Base-by-base conservation (phyloP, 2,113 vertebrate genomes). In the Eurypyga helias region DNA sequence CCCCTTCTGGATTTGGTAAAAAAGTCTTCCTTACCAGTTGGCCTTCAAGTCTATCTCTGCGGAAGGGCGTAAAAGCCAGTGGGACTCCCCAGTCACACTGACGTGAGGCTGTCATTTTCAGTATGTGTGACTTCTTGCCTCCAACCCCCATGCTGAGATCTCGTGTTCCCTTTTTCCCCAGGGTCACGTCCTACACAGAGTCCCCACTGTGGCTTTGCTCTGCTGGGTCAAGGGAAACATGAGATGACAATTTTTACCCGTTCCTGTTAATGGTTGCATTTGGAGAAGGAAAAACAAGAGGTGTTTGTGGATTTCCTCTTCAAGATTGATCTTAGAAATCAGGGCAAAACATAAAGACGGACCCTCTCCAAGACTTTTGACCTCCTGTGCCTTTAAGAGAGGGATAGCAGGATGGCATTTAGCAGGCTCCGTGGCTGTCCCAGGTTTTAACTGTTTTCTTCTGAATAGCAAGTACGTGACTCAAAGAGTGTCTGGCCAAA, bases 161-260 rank as follows among this genome's bases (percentile, higher is more conserved):
- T 97, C 93, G 31, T 98, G 98, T 97, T 97, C 89, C 86, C 60
- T 94, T 98, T 96, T 96, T 88, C 86, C 91, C 73, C 36, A 92
- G 95, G 98, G 98, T 97, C 98, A 96, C 96, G 98, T 98, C 57
- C 3, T 95, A 99, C 98, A 98, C 93, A 97, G 98, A 78, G 46
- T 94, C 91, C 98, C 98, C 97, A 98, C 98, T 98, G 99, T 97
- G 98, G 97, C 93, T 98, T 95, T 97, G 97, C 96, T 95, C 72
- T 34, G 36, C 90, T 89, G 97, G 98, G 98, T 99, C 98, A 99
- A 85, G 69, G 83, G 87, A 96, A 96, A 86, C 95, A 98, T 21
- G 45, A 93, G 92, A 67, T 91, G 95, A 94, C 67, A 88, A 76
- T 94, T 94, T 97, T 92, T 90, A 75, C 82, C 60, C 36, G 80